These are phyloP conservation scores for Haliclona indistincta DNA, from an alignment of 37 sponge, comb jelly and placozoan genomes.

Conservation along the genomic window DNA sequence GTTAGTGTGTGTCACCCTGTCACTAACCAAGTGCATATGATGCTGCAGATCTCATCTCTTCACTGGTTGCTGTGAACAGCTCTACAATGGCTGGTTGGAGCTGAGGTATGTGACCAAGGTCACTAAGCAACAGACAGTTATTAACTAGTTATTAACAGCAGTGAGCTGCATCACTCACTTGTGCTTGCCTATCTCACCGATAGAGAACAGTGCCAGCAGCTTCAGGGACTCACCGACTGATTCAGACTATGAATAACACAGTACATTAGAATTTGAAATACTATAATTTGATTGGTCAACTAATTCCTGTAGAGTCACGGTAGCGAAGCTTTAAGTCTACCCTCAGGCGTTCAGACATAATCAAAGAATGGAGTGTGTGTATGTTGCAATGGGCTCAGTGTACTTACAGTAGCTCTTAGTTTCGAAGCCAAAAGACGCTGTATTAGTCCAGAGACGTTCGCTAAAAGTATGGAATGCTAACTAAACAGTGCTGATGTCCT, in stretches of 20 bases:
- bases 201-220: conserved; percentile 76
- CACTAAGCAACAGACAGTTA: conserved; percentile 50
- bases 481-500: too few species aligned
- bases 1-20: not conserved
- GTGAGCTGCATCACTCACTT: conserved; percentile 27
- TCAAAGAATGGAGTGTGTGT: too few species aligned
- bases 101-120: conserved; percentile 66
- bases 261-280: not conserved
- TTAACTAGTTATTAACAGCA: not conserved
- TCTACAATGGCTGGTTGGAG: conserved; percentile 77
- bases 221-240: conserved; percentile 47
- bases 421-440: too few species aligned
- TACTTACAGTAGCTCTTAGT: too few species aligned
- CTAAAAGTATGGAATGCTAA: too few species aligned
- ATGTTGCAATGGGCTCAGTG: too few species aligned
- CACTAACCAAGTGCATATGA: conserved; percentile 86
- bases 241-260: not conserved
- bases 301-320: too few species aligned
- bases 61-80: conserved; percentile 81
- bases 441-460: too few species aligned
- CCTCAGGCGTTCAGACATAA: not conserved
- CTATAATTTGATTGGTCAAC: too few species aligned
- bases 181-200: conserved; percentile 94
- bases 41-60: conserved; percentile 96
- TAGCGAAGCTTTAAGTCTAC: too few species aligned